phyloP scores from a whole-genome alignment of 2,888 invertebrate genomes.

The Ethmia dodecea region DNA sequence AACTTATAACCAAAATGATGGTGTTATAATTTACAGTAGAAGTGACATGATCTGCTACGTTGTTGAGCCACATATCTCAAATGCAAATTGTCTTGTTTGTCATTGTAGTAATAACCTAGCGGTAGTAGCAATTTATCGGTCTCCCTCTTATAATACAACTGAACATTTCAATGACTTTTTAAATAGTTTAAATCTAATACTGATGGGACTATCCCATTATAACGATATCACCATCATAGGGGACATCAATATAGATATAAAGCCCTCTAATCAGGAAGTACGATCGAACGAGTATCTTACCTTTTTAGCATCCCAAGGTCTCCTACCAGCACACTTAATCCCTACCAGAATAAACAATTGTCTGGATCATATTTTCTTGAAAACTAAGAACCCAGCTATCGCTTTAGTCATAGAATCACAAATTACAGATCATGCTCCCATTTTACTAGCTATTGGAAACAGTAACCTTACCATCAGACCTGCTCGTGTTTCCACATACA shows the following conservation, averaged over 20 bases:
- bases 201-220: not conserved
- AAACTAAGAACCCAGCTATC: not conserved
- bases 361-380: not conserved
- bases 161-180: not conserved
- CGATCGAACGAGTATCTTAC: not conserved
- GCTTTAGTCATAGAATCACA: not conserved
- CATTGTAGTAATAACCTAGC: not conserved
- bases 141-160: slow-evolving; percentile 3
- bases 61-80: slow-evolving; percentile 8
- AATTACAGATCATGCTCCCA: not conserved
- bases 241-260: slow-evolving; percentile 1
- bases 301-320: not conserved
- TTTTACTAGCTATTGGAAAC: not conserved
- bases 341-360: not conserved
- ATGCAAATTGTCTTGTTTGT: slow-evolving; percentile 7
- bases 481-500: too few species aligned
- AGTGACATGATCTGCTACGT: not conserved
- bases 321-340: not conserved
- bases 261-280: too few species aligned
- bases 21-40: slow-evolving; percentile 12
- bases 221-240: not conserved
- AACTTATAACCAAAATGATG: slow-evolving; percentile 13
- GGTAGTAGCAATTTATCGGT: slow-evolving; percentile 2
- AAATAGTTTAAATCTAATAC: not conserved
- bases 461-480: too few species aligned